These are phyloP conservation scores for Hymenopus coronatus DNA, from an alignment of 2,888 invertebrate species.

Conservation along the genomic window DNA sequence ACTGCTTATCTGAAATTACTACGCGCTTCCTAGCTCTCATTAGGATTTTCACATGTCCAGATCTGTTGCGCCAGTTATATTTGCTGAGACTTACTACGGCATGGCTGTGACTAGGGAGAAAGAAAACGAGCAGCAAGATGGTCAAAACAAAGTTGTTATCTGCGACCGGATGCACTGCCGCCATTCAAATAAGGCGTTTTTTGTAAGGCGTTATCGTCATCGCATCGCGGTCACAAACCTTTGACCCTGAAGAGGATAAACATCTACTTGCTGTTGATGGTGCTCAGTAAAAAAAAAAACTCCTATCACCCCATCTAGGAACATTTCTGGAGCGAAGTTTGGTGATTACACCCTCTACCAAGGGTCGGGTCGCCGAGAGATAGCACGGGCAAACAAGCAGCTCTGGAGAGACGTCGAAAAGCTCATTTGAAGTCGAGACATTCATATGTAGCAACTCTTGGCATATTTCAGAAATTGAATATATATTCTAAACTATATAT, in stretches of 20 bases:
- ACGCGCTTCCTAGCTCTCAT: too few relatives aligned
- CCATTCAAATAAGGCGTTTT: not conserved
- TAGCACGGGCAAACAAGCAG: not conserved
- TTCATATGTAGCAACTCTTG: too few relatives aligned
- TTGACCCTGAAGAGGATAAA: not conserved
- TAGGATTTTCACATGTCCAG: too few relatives aligned
- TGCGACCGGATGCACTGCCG: not conserved
- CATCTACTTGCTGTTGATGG: not conserved
- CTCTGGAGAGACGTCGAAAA: not conserved
- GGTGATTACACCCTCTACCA: not conserved
- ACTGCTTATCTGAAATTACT: too few relatives aligned
- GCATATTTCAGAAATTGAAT: too few relatives aligned
- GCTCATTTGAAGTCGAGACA: too few relatives aligned
- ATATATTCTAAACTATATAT: too few relatives aligned
- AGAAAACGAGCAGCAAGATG: not conserved
- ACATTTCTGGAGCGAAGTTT: not conserved
- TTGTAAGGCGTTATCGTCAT: not conserved
- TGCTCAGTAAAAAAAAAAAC: not conserved
- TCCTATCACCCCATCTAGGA: not conserved
- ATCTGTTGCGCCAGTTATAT: too few relatives aligned
- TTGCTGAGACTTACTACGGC: too few relatives aligned
- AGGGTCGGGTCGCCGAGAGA: not conserved
- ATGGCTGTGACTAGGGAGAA: not conserved
- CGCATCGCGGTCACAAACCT: not conserved
- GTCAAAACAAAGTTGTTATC: not conserved